Base-by-base conservation (phyloP, 35 echinoderm and acorn worm genomes). In the Heliocidaris erythrogramma region DNA sequence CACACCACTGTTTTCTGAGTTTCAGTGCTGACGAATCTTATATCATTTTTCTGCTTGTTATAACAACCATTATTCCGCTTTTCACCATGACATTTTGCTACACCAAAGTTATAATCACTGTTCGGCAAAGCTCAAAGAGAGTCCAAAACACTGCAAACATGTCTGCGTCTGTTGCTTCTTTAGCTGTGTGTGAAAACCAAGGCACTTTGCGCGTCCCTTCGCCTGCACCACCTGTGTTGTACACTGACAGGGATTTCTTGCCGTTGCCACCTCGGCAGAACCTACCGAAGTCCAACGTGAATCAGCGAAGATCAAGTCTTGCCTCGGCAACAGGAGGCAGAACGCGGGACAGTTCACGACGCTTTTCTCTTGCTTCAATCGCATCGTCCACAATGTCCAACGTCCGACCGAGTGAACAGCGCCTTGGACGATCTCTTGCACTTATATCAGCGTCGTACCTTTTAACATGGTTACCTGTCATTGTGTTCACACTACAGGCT, bases 1-100 rank as follows among this genome's bases (percentile, higher is more conserved):
- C 85, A n/a, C 87, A 86, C 0, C 47, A 93, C 21, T 96, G 95
- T 59, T 96, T 96, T 49, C 7, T 96, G 32, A 93, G 88, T 71
- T 86, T 96, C 16, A 86, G 93, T 5, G 32, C 60, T n/a, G 94
- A 86, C 48, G 31, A 94, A 50, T 90, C 85, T 17, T 96, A 96
- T 87, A 31, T 94, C 32, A 49, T 94, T 30, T 96, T 96, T 86
- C 90, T 96, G 30, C 24, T 94, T 32, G 27, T 96, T 42, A 90
- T 60, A 13, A 94, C 95, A 29, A 94, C 93, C 30, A 18, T 96
- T 31, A 89, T 96, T 60, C 95, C 95, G 32, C 94, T 61, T 5
- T 48, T 89, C 35, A 88, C 94, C 50, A 96, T 96, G 95, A 87
- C 87, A 59, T 96, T 96, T 48, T 96, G 95, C 60, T 96, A 96